phyloP scores from a whole-genome alignment of 1,140 invertebrate genomes.

The Forficula auricularia region DNA sequence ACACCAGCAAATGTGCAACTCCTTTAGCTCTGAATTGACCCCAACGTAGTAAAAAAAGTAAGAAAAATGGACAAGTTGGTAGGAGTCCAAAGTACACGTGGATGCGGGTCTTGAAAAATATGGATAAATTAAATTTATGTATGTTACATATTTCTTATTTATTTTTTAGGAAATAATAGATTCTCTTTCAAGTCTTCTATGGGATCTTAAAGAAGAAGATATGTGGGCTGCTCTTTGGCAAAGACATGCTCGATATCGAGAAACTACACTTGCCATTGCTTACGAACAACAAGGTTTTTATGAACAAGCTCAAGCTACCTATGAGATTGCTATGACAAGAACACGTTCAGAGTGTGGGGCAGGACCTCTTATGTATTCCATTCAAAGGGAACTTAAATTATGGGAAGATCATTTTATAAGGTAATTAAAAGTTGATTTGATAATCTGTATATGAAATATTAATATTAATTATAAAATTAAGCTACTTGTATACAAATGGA shows the following conservation, averaged over 20 bases:
- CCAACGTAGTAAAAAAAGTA: too few relatives aligned
- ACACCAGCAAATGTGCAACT: too few relatives aligned
- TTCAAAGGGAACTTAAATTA: slow-evolving; percentile 59
- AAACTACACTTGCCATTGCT: slow-evolving; percentile 76
- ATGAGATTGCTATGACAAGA: slow-evolving; percentile 76
- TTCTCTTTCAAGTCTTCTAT: slow-evolving; percentile 73
- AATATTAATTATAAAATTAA: too few relatives aligned
- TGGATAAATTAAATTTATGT: too few relatives aligned
- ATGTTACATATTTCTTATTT: too few relatives aligned
- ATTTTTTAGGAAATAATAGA: slow-evolving; percentile 46
- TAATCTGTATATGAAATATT: too few relatives aligned
- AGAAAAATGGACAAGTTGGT: too few relatives aligned
- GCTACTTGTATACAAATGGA: too few relatives aligned
- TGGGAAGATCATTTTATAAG: slow-evolving; percentile 86
- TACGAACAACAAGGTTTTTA: slow-evolving; percentile 93
- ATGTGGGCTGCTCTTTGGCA: slow-evolving; percentile 91
- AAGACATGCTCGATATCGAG: slow-evolving; percentile 72
- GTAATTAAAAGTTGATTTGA: slow-evolving; percentile 18
- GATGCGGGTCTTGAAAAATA: too few relatives aligned
- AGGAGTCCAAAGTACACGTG: too few relatives aligned
- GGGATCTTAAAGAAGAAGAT: slow-evolving; percentile 78
- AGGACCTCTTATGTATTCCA: slow-evolving; percentile 49
- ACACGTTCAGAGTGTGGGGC: slow-evolving; percentile 65
- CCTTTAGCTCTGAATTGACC: too few relatives aligned
- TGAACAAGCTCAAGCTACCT: slow-evolving; percentile 74